A percentile compares a stretch with the other conserved stretches of the same genome.
These are phyloP conservation scores for Hesperophylax magnus DNA, from an alignment of 1,140 invertebrate species.

Conservation along the genomic window DNA sequence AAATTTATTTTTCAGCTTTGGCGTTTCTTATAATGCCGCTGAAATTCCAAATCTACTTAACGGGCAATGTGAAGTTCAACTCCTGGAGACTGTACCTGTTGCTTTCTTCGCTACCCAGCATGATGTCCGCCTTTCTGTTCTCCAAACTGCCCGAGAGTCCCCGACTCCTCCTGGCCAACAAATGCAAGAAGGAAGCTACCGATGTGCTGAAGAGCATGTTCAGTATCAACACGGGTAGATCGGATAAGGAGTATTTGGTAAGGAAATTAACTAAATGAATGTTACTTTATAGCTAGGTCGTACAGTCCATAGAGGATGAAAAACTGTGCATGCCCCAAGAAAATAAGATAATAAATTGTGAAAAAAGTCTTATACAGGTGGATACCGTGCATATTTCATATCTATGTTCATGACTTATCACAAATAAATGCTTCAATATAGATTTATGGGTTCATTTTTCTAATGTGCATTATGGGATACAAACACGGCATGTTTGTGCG, in stretches of 20 bases:
- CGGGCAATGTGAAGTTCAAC: constrained; percentile 65
- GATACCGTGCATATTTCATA: no score
- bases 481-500: no score
- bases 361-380: no score
- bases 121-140: constrained; percentile 72
- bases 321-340: no score
- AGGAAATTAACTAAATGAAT: constrained; percentile 38
- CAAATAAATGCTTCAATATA: no score
- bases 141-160: constrained; percentile 82
- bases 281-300: no score
- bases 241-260: constrained; percentile 47
- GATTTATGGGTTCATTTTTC: no score
- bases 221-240: constrained; percentile 71
- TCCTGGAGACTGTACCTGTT: constrained; percentile 79
- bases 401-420: no score
- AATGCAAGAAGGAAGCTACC: constrained; percentile 73
- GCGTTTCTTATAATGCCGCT: constrained; percentile 78
- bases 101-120: constrained; percentile 71
- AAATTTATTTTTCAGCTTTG: constrained; percentile 65
- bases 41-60: constrained; percentile 64
- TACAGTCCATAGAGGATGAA: no score
- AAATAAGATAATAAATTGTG: no score
- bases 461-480: no score
- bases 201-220: constrained; percentile 74
- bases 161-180: constrained; percentile 78